phyloP scores from a whole-genome alignment of 2,797 vertebrate species.

The Phyllotis vaccarum region DNA sequence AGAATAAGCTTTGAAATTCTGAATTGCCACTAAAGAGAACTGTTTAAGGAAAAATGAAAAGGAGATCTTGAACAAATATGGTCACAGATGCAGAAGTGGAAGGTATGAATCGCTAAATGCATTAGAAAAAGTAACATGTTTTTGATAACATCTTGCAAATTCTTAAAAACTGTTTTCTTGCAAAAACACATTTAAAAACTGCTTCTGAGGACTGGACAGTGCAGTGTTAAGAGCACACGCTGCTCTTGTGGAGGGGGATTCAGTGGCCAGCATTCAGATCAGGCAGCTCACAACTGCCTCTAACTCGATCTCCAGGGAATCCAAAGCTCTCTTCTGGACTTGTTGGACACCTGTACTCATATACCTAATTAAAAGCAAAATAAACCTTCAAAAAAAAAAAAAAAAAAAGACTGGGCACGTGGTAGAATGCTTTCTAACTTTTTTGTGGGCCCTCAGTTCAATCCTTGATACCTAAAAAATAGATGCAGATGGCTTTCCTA shows the following conservation, averaged over 20 bases:
- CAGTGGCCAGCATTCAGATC: neutral
- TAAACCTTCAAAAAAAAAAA: neutral
- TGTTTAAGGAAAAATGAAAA: slow-evolving; percentile 28
- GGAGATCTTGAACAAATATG: neutral
- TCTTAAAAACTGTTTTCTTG: slow-evolving; percentile 36
- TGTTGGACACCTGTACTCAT: neutral
- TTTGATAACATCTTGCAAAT: neutral
- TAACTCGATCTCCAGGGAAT: neutral
- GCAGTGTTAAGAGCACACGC: neutral
- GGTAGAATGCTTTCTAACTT: neutral
- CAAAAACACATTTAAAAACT: neutral
- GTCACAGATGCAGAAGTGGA: neutral
- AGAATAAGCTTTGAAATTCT: slow-evolving; percentile 35
- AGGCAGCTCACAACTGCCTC: neutral
- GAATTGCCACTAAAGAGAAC: neutral
- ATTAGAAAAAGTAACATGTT: neutral
- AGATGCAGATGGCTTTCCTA: neutral
- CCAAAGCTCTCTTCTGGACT: neutral
- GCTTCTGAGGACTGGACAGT: neutral
- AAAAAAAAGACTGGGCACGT: neutral
- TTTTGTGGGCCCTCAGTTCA: neutral
- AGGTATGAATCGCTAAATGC: neutral
- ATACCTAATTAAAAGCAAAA: neutral
- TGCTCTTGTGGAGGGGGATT: neutral
- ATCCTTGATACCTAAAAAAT: neutral